Conservation (phyloP, 2,888 invertebrate genomes). For the Altica lythri region DNA sequence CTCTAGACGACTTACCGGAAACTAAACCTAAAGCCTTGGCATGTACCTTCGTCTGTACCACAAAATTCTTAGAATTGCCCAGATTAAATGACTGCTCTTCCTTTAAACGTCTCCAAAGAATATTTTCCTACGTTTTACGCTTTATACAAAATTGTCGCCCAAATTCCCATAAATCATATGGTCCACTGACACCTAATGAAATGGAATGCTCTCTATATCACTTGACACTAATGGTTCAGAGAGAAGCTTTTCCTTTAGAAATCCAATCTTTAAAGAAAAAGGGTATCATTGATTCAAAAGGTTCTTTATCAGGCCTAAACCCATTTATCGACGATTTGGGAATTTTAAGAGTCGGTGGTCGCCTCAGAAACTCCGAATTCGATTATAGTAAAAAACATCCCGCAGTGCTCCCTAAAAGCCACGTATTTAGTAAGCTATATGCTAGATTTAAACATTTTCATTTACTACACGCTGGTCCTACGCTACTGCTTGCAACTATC, state of each 20-base stretch:
- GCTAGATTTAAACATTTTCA: slow-evolving; percentile 4
- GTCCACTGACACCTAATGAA: no score
- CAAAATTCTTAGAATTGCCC: no score
- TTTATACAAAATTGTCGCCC: no score
- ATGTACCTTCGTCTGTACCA: no score
- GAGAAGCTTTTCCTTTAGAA: slow-evolving; percentile 2
- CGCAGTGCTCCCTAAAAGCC: not conserved
- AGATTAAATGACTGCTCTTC: no score
- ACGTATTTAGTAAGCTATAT: not conserved
- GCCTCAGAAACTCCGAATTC: not conserved
- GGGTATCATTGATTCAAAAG: not conserved
- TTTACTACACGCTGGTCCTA: slow-evolving; percentile 4
- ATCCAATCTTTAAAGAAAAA: no score
- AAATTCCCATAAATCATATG: no score
- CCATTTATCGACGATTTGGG: slow-evolving; percentile 3
- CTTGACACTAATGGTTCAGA: not conserved
- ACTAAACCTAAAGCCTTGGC: no score
- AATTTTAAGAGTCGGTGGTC: not conserved
- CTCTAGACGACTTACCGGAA: no score
- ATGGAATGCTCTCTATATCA: no score
- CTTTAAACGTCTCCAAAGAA: no score
- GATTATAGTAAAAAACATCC: not conserved
- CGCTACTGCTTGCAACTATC: not conserved
- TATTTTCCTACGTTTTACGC: no score
- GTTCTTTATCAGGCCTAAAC: not conserved